Evolutionary conservation across 2,888 invertebrate species (phyloP), one percentile per base, ranked within the genome.

Genomic region (Physocephala rufipes): DNA sequence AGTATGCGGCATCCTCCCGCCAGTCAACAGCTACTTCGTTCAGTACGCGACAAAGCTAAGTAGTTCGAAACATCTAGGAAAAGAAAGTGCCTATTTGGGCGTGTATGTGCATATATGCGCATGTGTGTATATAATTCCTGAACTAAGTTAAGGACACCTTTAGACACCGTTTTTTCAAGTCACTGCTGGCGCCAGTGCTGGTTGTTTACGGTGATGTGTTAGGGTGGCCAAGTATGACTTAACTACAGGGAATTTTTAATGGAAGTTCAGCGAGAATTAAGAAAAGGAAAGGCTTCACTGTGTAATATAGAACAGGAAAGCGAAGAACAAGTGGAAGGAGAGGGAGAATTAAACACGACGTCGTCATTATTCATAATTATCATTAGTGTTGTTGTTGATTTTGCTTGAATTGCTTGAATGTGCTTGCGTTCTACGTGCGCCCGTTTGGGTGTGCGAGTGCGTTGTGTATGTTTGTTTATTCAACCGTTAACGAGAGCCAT

Each of bases 101-200:
- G n/a, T n/a, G n/a, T n/a, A 4, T 2, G 61, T 61, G 61, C 21
- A 19, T 61, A 21, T 59, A 24, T 28, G 28, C 36, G 19, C 36
- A 49, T 15, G 28, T 28, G n/a, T 36, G 62, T 43, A 21, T 62
- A 15, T 21, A 45, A n/a, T n/a, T n/a, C 7, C 43, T 3, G 36
- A 65, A 53, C 53, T 65, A 19, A 51, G 65, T 26, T 19, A 51
- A 51, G 28, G 30, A 36, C n/a, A 26, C 28, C 65, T 53, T 53
- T 28, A 64, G 36, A 51, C 65, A 30, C 5, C 13, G 53, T 65
- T 65, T 65, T 16, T n/a, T n/a, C n/a, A n/a, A n/a, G n/a, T n/a
- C n/a, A n/a, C n/a, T n/a, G n/a, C n/a, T n/a, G n/a, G n/a, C n/a
- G n/a, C n/a, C n/a, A n/a, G n/a, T n/a, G 3, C 19, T n/a, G n/a